Evolutionary conservation across 2,888 invertebrate genomes (phyloP).

Genomic region (Graphium colonna): DNA sequence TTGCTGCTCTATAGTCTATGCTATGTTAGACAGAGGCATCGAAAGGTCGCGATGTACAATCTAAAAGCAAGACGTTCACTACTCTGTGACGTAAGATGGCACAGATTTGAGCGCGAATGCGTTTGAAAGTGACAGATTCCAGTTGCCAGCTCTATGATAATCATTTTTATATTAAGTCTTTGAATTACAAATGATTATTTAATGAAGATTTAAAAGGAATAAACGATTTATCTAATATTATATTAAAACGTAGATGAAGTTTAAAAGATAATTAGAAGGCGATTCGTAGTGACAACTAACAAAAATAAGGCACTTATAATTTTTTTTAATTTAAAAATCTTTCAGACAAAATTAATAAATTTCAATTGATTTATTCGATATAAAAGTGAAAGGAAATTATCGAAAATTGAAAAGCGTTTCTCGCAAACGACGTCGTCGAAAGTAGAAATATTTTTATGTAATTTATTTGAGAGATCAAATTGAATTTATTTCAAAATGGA

Average conservation of each 20-base stretch:
- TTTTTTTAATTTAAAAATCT: too few relatives aligned
- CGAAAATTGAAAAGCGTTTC: too few relatives aligned
- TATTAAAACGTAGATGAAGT: background rate
- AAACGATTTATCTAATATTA: background rate
- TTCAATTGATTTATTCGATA: too few relatives aligned
- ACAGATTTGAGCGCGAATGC: conserved; percentile 25
- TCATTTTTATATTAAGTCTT: background rate
- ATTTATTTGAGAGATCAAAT: too few relatives aligned
- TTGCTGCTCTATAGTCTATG: background rate
- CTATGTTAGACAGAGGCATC: conserved; percentile 8
- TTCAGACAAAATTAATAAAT: too few relatives aligned
- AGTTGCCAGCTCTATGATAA: background rate
- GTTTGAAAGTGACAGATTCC: conserved; percentile 25
- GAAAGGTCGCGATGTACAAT: conserved; percentile 32
- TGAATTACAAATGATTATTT: background rate
- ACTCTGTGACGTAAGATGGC: conserved; percentile 31
- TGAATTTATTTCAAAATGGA: too few relatives aligned
- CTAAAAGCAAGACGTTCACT: conserved; percentile 28
- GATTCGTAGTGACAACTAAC: background rate
- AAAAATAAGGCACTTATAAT: too few relatives aligned
- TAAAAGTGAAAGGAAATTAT: too few relatives aligned
- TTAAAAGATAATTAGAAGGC: background rate
- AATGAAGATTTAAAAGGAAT: too few relatives aligned
- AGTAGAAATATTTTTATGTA: too few relatives aligned
- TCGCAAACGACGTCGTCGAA: too few relatives aligned